Percentiles rank a stretch among this genome's conserved stretches.
Evolutionary conservation across 1,140 invertebrate genomes (phyloP).

Genomic region (Drosophila bocki): DNA sequence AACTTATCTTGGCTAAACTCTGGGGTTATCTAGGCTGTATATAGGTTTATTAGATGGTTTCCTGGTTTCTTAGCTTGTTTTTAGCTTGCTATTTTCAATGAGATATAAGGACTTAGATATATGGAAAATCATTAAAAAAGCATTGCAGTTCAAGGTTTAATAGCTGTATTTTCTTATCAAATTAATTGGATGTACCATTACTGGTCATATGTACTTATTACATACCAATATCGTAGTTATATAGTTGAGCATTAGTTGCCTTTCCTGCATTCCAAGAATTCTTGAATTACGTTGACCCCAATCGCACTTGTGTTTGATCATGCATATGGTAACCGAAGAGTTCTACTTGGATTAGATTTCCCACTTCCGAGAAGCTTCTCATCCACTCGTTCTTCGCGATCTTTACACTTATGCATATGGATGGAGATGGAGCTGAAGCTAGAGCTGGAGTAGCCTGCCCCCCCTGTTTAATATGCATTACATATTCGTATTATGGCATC

Average conservation of each 20-base stretch:
- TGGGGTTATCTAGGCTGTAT: not conserved
- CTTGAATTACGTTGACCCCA: conserved; percentile 9
- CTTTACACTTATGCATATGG: conserved; percentile 65
- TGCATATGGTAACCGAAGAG: conserved; percentile 13
- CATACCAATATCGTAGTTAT: not conserved
- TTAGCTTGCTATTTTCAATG: not conserved
- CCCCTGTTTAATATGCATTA: conserved; percentile 60
- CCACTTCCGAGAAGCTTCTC: conserved; percentile 11
- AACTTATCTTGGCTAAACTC: conserved; percentile 7
- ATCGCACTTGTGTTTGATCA: conserved; percentile 11
- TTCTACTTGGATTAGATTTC: conserved; percentile 20
- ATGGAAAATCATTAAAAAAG: no score
- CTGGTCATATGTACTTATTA: not conserved
- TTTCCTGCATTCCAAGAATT: conserved; percentile 18
- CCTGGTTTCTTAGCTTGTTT: not conserved
- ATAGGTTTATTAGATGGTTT: not conserved
- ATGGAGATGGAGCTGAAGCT: conserved; percentile 20
- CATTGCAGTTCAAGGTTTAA: no score
- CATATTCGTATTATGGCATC: conserved; percentile 64
- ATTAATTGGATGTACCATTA: not conserved
- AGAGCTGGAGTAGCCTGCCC: not conserved
- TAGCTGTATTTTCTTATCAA: not conserved
- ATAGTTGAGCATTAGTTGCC: not conserved
- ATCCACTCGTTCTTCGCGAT: conserved; percentile 3
- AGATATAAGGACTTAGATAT: not conserved